Conservation (phyloP, 2,113 vertebrate genomes). For the Spea bombifrons region DNA sequence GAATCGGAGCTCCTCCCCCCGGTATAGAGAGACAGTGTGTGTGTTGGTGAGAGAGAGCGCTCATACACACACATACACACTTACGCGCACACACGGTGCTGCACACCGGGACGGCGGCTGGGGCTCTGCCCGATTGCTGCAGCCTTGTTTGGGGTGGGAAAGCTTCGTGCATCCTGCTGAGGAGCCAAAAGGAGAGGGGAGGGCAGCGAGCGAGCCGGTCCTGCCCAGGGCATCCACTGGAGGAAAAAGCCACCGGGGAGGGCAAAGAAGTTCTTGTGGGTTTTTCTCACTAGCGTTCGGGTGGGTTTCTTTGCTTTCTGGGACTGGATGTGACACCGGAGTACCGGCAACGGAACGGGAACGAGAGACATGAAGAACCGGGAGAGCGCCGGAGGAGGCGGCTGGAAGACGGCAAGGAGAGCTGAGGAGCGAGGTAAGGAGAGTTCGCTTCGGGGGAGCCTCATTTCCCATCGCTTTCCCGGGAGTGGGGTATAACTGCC, state of each 20-base stretch:
- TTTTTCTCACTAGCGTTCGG: not conserved
- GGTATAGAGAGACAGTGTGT: not conserved
- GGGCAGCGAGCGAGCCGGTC: not conserved
- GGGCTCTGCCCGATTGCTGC: not conserved
- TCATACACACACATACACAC: constrained; percentile 18
- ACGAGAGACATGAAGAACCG: constrained; percentile 33
- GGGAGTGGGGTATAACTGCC: not conserved
- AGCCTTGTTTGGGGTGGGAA: not conserved
- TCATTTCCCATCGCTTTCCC: not conserved
- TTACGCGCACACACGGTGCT: not conserved
- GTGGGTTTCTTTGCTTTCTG: not conserved
- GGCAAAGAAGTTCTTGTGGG: not conserved
- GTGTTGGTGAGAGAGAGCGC: constrained; percentile 9
- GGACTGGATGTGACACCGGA: constrained; percentile 36
- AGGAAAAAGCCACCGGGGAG: too few relatives aligned
- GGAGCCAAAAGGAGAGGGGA: not conserved
- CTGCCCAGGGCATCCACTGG: too few relatives aligned
- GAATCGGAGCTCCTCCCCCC: constrained; percentile 10
- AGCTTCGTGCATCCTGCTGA: not conserved
- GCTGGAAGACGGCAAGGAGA: not conserved
- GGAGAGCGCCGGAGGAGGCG: constrained; percentile 22
- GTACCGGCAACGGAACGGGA: not conserved
- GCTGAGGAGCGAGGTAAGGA: constrained; percentile 16
- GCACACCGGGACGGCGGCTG: constrained; percentile 6
- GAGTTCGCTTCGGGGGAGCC: not conserved